These are phyloP conservation scores for Eurytoma adleriae DNA, from an alignment of 2,888 invertebrate genomes.

Conservation along the genomic window DNA sequence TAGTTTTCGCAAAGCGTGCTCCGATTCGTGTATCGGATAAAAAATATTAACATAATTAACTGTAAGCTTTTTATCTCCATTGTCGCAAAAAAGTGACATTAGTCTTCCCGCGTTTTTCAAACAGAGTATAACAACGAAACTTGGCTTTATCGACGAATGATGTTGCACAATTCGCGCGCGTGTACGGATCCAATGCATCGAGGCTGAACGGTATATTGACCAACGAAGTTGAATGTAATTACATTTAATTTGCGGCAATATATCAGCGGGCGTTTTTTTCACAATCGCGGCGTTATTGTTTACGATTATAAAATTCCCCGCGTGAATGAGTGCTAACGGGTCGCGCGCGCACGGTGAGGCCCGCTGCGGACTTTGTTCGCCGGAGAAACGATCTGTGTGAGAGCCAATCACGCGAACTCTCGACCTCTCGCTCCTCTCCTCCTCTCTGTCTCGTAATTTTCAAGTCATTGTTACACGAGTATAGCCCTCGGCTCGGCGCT, in stretches of 20 bases:
- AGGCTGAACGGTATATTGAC: slow-evolving; percentile 15
- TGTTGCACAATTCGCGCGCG: slow-evolving; percentile 4
- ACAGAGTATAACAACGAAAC: too few relatives aligned
- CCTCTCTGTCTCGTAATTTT: slow-evolving; percentile 42
- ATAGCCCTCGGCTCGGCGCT: neutral
- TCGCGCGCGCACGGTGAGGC: slow-evolving; percentile 5
- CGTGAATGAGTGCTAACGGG: slow-evolving; percentile 26
- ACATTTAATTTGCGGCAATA: neutral
- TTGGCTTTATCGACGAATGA: too few relatives aligned
- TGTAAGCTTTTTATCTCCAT: too few relatives aligned
- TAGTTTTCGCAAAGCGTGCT: too few relatives aligned
- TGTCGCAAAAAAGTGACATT: too few relatives aligned
- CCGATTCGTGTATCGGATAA: too few relatives aligned
- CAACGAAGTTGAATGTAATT: slow-evolving; percentile 20
- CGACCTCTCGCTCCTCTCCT: neutral
- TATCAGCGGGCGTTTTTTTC: neutral
- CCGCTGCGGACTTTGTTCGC: neutral
- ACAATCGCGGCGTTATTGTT: slow-evolving; percentile 26
- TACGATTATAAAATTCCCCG: slow-evolving; percentile 25
- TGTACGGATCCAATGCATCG: neutral
- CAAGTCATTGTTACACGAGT: slow-evolving; percentile 48
- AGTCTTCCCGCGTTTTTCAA: too few relatives aligned
- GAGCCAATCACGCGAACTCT: slow-evolving; percentile 32
- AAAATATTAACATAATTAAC: too few relatives aligned
- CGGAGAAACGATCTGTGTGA: slow-evolving; percentile 9